phyloP scores from a whole-genome alignment of 1,140 invertebrate genomes.

The Cydia strobilella region DNA sequence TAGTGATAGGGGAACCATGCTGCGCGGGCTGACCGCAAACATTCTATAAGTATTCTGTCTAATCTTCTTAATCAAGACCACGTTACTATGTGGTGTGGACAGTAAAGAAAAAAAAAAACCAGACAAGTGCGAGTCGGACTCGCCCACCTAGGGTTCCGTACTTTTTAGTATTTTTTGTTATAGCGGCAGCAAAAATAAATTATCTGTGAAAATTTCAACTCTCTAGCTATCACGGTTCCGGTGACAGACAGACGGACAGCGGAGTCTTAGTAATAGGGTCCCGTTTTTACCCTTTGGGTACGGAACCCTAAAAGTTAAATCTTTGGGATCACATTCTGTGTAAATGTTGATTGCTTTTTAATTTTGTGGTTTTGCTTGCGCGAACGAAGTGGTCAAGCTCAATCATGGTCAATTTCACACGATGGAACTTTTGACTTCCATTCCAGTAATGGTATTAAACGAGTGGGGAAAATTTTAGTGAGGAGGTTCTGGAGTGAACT shows the following conservation, averaged over 20 bases:
- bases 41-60: not conserved
- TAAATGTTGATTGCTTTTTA: slow-evolving; percentile 2
- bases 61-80: not conserved
- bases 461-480: not conserved
- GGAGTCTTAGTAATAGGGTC: too few species aligned
- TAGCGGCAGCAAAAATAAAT: too few species aligned
- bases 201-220: too few species aligned
- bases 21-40: not conserved
- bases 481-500: not conserved
- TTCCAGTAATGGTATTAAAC: not conserved
- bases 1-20: too few species aligned
- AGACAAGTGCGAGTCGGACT: too few species aligned
- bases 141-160: too few species aligned
- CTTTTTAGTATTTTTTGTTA: too few species aligned
- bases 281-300: too few species aligned
- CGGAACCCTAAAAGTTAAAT: too few species aligned
- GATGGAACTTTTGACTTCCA: not conserved
- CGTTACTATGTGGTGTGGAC: not conserved
- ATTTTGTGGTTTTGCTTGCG: not conserved
- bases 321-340: not conserved
- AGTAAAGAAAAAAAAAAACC: not conserved
- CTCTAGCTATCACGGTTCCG: too few species aligned
- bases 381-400: not conserved
- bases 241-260: too few species aligned
- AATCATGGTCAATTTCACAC: not conserved